Conservation (phyloP, 2,888 invertebrate genomes). For the Julus scandinavius region DNA sequence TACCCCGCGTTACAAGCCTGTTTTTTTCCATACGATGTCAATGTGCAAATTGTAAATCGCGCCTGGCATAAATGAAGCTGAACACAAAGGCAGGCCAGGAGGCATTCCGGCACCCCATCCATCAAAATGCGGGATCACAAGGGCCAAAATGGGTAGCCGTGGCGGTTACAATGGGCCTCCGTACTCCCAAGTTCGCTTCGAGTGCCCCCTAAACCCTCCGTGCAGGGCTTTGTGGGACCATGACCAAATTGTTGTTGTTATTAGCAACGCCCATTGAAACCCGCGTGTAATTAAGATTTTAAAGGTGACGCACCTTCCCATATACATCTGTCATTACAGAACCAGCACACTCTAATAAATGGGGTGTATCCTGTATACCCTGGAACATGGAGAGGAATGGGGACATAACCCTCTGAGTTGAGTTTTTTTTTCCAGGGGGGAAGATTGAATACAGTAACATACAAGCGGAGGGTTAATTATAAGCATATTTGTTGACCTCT, state of each 20-base stretch:
- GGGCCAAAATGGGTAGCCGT: slow-evolving; percentile 28
- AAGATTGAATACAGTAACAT: background rate
- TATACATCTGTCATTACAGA: slow-evolving; percentile 19
- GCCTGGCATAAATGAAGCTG: slow-evolving; percentile 37
- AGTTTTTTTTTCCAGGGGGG: background rate
- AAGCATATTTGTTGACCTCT: slow-evolving; percentile 11
- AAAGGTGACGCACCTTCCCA: slow-evolving; percentile 47
- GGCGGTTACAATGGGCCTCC: background rate
- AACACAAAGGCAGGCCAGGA: slow-evolving; percentile 39
- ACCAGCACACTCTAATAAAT: slow-evolving; percentile 25
- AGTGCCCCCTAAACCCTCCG: slow-evolving; percentile 21
- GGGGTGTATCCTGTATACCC: background rate
- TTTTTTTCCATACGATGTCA: slow-evolving; percentile 2
- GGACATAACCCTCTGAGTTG: background rate
- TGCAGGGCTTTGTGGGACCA: slow-evolving; percentile 44
- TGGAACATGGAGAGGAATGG: background rate
- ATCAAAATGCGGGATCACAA: slow-evolving; percentile 33
- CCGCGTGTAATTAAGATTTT: slow-evolving; percentile 55
- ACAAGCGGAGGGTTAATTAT: slow-evolving; percentile 35
- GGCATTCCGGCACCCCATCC: slow-evolving; percentile 50
- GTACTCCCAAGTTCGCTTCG: background rate
- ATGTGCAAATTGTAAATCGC: background rate
- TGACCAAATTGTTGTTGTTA: slow-evolving; percentile 51
- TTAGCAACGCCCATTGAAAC: slow-evolving; percentile 36
- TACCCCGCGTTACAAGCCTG: background rate